Evolutionary conservation across 2,113 vertebrate species (phyloP).

Genomic region (Myanophis thanlyinensis): DNA sequence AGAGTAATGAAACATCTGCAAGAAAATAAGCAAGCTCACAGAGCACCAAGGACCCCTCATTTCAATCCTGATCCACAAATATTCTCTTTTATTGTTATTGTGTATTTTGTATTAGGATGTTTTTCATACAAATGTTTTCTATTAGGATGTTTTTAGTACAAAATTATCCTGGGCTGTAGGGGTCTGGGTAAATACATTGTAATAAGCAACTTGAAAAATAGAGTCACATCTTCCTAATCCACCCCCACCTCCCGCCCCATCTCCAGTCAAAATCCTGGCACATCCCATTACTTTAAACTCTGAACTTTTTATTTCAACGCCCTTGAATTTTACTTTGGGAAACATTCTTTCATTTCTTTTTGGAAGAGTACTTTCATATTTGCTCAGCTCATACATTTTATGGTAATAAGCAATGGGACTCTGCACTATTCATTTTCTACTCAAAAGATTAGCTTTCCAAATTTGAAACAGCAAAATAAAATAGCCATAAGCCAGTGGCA

Average conservation of each 20-base stretch:
- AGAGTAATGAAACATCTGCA: not conserved
- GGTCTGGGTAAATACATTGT: not conserved
- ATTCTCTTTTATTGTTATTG: too few relatives aligned
- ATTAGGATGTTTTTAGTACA: not conserved
- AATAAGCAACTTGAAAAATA: conserved; percentile 33
- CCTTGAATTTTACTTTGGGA: conserved; percentile 55
- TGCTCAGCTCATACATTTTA: conserved; percentile 49
- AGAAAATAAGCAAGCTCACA: not conserved
- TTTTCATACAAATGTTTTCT: not conserved
- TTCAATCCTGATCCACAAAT: too few relatives aligned
- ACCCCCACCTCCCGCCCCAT: not conserved
- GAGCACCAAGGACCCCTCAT: not conserved
- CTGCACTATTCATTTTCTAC: conserved; percentile 38
- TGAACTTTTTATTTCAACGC: conserved; percentile 34
- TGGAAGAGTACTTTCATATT: conserved; percentile 55
- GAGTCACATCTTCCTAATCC: conserved; percentile 14
- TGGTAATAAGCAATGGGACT: conserved; percentile 66
- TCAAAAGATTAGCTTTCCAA: conserved; percentile 48
- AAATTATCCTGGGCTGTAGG: not conserved
- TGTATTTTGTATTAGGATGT: not conserved
- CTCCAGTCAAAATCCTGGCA: conserved; percentile 40
- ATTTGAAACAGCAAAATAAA: conserved; percentile 52
- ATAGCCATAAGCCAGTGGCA: conserved; percentile 9
- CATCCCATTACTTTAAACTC: conserved; percentile 36
- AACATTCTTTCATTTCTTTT: conserved; percentile 55